phyloP scores from a whole-genome alignment of 1,140 invertebrate species.

The Maconellicoccus hirsutus region DNA sequence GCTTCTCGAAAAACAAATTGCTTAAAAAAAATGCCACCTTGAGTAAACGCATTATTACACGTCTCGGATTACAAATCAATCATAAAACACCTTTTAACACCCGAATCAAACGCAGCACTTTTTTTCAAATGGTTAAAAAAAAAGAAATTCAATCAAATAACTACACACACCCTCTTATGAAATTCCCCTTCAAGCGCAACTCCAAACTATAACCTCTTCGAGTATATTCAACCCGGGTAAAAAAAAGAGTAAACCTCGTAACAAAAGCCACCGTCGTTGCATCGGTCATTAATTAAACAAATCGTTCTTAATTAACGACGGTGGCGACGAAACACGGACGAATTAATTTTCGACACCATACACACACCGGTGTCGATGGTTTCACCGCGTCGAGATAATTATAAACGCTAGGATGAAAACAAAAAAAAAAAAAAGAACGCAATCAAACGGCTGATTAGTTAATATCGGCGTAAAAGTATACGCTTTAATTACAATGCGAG shows the following conservation, averaged over 20 bases:
- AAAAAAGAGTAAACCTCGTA: no score
- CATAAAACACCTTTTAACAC: no score
- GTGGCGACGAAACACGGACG: neutral
- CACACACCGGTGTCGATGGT: neutral
- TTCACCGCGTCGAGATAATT: neutral
- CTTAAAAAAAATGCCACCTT: no score
- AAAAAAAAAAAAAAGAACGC: neutral
- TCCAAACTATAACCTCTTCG: neutral
- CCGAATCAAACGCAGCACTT: no score
- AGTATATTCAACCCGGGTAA: constrained; percentile 1
- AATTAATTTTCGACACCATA: neutral
- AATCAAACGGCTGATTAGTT: neutral
- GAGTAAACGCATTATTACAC: no score
- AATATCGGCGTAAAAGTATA: neutral
- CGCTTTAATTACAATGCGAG: no score
- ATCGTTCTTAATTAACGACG: neutral
- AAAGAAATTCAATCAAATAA: no score
- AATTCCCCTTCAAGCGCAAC: no score
- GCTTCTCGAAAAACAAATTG: no score
- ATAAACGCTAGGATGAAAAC: neutral
- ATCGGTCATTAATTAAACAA: neutral
- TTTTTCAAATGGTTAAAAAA: no score
- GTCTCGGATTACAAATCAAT: no score
- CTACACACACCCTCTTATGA: no score
- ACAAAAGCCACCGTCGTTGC: neutral